Percentiles rank a stretch among this genome's conserved stretches.
phyloP scores from a whole-genome alignment of 2,797 vertebrate species.

The Danionella dracula region DNA sequence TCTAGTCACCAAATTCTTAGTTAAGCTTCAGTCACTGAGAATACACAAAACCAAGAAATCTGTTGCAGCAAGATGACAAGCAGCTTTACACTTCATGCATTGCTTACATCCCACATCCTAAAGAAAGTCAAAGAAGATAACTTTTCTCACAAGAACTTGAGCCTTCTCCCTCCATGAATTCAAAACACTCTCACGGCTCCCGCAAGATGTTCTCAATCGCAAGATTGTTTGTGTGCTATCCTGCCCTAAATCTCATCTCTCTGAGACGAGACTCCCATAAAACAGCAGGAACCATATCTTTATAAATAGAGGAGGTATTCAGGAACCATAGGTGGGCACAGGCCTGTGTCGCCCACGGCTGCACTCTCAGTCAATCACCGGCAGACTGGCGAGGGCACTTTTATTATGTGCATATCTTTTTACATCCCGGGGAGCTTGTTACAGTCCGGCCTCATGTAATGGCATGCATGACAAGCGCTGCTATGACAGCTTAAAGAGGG shows the following conservation, averaged over 20 bases:
- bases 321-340: slow-evolving; percentile 36
- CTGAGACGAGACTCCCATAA: slow-evolving; percentile 9
- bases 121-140: background rate
- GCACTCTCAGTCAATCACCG: slow-evolving; percentile 39
- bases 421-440: slow-evolving; percentile 45
- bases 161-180: slow-evolving; percentile 2
- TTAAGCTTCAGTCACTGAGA: too few relatives aligned
- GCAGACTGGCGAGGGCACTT: slow-evolving; percentile 38
- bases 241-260: slow-evolving; percentile 36
- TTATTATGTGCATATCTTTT: slow-evolving; percentile 51
- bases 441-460: slow-evolving; percentile 43
- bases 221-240: background rate
- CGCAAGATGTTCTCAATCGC: background rate
- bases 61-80: too few relatives aligned
- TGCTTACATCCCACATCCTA: too few relatives aligned
- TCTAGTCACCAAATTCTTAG: too few relatives aligned
- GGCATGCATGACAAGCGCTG: slow-evolving; percentile 40
- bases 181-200: slow-evolving; percentile 5
- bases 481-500: slow-evolving; percentile 44
- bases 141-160: background rate
- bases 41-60: too few relatives aligned
- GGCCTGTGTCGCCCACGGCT: slow-evolving; percentile 32
- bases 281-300: slow-evolving; percentile 38
- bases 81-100: too few relatives aligned
- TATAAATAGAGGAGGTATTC: slow-evolving; percentile 44